phyloP scores from a whole-genome alignment of 2,888 invertebrate species.

The Carcina quercana region DNA sequence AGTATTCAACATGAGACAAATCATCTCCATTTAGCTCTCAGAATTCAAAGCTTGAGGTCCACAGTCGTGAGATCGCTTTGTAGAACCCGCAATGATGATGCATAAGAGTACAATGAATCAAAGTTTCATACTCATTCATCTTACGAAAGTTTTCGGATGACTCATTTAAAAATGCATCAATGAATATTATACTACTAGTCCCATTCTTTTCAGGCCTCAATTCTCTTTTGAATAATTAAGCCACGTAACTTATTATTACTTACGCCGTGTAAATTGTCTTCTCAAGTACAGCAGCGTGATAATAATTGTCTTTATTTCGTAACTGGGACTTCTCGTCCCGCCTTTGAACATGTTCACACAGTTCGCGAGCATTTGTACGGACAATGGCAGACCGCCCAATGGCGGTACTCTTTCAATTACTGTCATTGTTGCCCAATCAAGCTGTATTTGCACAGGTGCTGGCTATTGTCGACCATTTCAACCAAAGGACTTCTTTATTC shows the following conservation, averaged over 20 bases:
- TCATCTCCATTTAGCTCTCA: neutral
- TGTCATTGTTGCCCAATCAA: conserved; percentile 18
- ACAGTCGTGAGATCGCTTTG: too few relatives aligned
- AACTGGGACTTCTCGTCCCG: neutral
- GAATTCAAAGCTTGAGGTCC: too few relatives aligned
- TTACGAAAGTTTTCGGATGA: conserved; percentile 2
- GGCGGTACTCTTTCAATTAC: conserved; percentile 18
- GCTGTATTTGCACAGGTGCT: conserved; percentile 14
- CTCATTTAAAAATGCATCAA: neutral
- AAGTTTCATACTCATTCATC: too few relatives aligned
- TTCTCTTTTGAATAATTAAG: too few relatives aligned
- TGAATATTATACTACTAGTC: too few relatives aligned
- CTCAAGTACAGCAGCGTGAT: neutral
- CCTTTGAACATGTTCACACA: conserved; percentile 7
- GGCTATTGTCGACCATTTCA: neutral
- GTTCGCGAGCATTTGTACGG: conserved; percentile 14
- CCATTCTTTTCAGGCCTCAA: too few relatives aligned
- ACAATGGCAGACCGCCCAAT: too few relatives aligned
- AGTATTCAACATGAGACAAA: neutral
- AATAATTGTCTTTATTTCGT: conserved; percentile 5
- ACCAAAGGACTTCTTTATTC: too few relatives aligned
- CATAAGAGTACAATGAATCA: neutral
- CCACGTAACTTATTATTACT: neutral
- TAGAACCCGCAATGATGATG: too few relatives aligned
- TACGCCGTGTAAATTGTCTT: too few relatives aligned